Evolutionary conservation across 1,140 invertebrate species (phyloP), one percentile per base, ranked within the genome.

Genomic region (Cepaea nemoralis): DNA sequence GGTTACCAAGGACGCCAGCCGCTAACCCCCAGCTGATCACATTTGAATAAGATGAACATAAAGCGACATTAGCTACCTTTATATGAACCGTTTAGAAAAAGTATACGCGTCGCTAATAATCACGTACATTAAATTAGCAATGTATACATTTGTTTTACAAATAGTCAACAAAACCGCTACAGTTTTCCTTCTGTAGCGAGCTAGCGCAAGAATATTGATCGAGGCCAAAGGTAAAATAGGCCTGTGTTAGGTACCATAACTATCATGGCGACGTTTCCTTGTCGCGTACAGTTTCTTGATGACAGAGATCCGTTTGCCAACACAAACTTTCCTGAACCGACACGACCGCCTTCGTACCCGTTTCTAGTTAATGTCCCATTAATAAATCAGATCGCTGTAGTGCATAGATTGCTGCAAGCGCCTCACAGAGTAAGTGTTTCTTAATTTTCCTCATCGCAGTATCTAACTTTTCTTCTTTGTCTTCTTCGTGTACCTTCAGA

Each of bases 301-400:
- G 98, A 99, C 93, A 95, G 96, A 88, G 98, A 99, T 93, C 98
- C 98, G 37, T 99, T 99, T 92, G 94, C 94, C 89, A 94, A 94
- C 86, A 96, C 96, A 87, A 96, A 96, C 88, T 97, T 97, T 92
- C 96, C 97, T 77, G 97, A 99, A 92, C 98, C 98, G 6, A 94
- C 97, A 78, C 93, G 97, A 90, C 97, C 98, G 48, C 96, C 97
- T n/a, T 94, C 95, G 83, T 97, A 97, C 92, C 95, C 95, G 81
- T 99, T 99, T 93, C 95, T 96, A 91, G 94, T 94, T 81, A 96
- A 96, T 88, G 94, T 98, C 91, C 97, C 97, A 31, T 94, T 99
- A 88, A 95, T 96, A 89, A 98, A 98, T 92, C 98, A 99, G 93
- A 94, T 99, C 83, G 96, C 96, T 77, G 96, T 96, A 81, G 95